phyloP scores from a whole-genome alignment of 2,113 vertebrate species.

The Illadopsis cleaveri region DNA sequence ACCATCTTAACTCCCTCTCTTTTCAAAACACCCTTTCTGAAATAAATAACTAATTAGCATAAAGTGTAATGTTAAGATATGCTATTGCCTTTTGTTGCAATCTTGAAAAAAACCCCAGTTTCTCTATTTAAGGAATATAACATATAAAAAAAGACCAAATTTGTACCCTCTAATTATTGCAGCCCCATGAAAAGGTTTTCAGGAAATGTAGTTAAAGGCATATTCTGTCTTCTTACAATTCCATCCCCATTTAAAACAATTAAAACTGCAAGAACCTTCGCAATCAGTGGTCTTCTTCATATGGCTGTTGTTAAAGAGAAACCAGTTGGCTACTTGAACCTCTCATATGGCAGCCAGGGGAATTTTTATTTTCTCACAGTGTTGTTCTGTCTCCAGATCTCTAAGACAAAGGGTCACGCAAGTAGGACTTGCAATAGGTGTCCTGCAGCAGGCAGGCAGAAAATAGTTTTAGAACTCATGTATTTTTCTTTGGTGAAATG shows the following conservation, averaged over 20 bases:
- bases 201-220: background rate
- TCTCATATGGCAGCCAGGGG: background rate
- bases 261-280: background rate
- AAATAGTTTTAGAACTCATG: background rate
- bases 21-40: background rate
- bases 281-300: background rate
- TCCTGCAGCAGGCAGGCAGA: background rate
- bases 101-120: background rate
- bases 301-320: background rate
- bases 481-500: background rate
- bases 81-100: background rate
- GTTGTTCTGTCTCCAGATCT: background rate
- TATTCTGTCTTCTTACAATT: background rate
- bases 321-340: background rate
- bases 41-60: background rate
- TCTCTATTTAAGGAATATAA: background rate
- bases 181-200: background rate
- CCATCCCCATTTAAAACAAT: background rate
- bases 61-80: background rate
- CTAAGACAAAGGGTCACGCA: background rate
- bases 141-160: background rate
- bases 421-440: background rate
- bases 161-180: background rate
- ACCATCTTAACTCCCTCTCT: background rate
- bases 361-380: background rate